These are phyloP conservation scores for Homalodisca vitripennis DNA, from an alignment of 1,140 invertebrate species.

Conservation along the genomic window DNA sequence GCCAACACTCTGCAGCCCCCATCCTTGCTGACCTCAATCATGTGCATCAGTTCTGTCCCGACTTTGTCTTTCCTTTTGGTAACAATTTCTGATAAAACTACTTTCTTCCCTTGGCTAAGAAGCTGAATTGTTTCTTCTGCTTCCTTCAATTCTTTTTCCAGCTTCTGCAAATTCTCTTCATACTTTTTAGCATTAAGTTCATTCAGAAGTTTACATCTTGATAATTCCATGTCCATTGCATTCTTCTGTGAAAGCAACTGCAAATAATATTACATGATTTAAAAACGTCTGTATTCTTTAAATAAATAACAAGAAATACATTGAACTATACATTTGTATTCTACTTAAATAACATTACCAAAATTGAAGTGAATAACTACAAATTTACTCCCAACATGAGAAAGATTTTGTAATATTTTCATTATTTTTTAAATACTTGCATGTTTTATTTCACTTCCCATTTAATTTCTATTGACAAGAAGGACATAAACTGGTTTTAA, in stretches of 20 bases:
- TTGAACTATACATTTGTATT: too few relatives aligned
- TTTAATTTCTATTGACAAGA: too few relatives aligned
- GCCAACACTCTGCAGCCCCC: slow-evolving; percentile 77
- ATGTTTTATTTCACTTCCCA: too few relatives aligned
- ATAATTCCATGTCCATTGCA: neutral
- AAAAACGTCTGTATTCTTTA: neutral
- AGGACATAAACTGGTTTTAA: too few relatives aligned
- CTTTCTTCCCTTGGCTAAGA: too few relatives aligned
- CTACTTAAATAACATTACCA: too few relatives aligned
- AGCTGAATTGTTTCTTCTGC: neutral
- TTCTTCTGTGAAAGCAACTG: slow-evolving; percentile 9
- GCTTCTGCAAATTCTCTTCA: neutral
- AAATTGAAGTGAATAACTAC: too few relatives aligned
- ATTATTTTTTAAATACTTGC: too few relatives aligned
- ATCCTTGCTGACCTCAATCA: slow-evolving; percentile 61
- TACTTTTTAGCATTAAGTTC: neutral
- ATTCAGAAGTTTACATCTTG: neutral
- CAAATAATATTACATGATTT: neutral
- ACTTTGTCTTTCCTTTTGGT: too few relatives aligned
- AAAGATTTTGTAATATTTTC: too few relatives aligned
- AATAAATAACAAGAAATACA: neutral
- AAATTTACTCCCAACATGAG: too few relatives aligned
- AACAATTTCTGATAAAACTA: too few relatives aligned
- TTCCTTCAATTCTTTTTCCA: neutral
- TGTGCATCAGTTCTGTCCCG: neutral